These are phyloP conservation scores for Busseola fusca DNA, from an alignment of 2,888 invertebrate species.

Conservation along the genomic window DNA sequence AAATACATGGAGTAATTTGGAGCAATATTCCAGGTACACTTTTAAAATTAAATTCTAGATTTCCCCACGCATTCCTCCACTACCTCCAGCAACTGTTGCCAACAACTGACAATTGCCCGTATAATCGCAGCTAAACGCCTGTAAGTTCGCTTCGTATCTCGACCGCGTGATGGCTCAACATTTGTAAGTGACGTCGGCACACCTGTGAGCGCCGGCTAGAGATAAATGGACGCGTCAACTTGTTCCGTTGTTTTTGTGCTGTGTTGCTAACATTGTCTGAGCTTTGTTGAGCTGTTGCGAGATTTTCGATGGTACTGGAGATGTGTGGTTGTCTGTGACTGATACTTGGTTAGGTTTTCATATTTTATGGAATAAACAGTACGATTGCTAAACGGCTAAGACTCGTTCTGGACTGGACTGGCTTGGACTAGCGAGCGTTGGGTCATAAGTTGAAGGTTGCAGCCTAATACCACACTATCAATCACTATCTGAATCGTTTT, in stretches of 20 bases:
- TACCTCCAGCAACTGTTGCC: neutral
- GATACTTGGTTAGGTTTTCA: neutral
- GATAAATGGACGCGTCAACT: slow-evolving; percentile 59
- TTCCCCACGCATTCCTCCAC: neutral
- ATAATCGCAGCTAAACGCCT: neutral
- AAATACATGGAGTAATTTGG: neutral
- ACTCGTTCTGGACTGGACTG: too few species aligned
- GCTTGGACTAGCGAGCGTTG: neutral
- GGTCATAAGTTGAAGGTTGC: neutral
- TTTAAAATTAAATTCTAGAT: neutral
- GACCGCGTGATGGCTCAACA: slow-evolving; percentile 60
- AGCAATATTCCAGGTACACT: neutral
- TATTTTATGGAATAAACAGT: neutral
- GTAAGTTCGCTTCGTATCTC: slow-evolving; percentile 27
- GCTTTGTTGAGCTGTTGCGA: slow-evolving; percentile 28
- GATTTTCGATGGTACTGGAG: slow-evolving; percentile 11
- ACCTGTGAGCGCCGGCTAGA: slow-evolving; percentile 60
- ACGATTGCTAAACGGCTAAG: neutral
- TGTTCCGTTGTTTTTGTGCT: slow-evolving; percentile 53
- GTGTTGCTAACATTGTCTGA: slow-evolving; percentile 26
- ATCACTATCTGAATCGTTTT: neutral
- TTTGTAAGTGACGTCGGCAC: slow-evolving; percentile 61
- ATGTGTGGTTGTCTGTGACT: neutral
- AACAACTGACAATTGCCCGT: neutral
- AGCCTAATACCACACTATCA: neutral